phyloP scores from a whole-genome alignment of 2,888 invertebrate species.

The Caradrina clavipalpis region DNA sequence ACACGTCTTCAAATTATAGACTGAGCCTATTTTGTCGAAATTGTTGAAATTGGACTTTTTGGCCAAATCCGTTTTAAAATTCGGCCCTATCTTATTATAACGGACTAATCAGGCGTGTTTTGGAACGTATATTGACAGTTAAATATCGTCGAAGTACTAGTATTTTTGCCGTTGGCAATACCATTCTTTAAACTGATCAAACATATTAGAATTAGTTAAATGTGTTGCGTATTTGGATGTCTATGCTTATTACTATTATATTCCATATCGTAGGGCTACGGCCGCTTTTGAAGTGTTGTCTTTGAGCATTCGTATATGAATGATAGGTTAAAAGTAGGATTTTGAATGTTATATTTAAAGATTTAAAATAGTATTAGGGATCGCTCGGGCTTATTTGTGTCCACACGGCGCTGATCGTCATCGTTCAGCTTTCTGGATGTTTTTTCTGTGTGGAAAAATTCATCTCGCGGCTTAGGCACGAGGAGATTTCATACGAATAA shows the following conservation, averaged over 20 bases:
- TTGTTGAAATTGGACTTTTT: constrained; percentile 51
- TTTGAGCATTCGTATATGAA: constrained; percentile 18
- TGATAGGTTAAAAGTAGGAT: constrained; percentile 32
- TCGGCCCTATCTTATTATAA: constrained; percentile 10
- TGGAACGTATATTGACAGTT: constrained; percentile 39
- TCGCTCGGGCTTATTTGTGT: constrained; percentile 36
- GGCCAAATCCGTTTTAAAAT: constrained; percentile 35
- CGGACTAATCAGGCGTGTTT: constrained; percentile 39
- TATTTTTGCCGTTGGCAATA: constrained; percentile 43
- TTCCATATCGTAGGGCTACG: constrained; percentile 27
- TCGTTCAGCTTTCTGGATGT: neutral
- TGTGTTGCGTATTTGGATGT: constrained; percentile 35
- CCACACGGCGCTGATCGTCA: neutral
- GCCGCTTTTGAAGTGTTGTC: constrained; percentile 32
- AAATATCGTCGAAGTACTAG: constrained; percentile 22
- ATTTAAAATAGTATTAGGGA: constrained; percentile 30
- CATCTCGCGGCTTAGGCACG: neutral
- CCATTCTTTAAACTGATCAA: constrained; percentile 36
- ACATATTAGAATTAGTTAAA: constrained; percentile 24
- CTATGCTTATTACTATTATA: constrained; percentile 19
- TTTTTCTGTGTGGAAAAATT: neutral
- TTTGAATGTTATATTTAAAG: constrained; percentile 9
- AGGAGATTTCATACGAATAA: constrained; percentile 23
- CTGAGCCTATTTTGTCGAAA: constrained; percentile 36
- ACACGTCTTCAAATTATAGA: constrained; percentile 16